A percentile compares a stretch with the other conserved stretches of the same genome.
Evolutionary conservation across 2,888 invertebrate species (phyloP).

Genomic region (Leptinotarsa tumamoca): DNA sequence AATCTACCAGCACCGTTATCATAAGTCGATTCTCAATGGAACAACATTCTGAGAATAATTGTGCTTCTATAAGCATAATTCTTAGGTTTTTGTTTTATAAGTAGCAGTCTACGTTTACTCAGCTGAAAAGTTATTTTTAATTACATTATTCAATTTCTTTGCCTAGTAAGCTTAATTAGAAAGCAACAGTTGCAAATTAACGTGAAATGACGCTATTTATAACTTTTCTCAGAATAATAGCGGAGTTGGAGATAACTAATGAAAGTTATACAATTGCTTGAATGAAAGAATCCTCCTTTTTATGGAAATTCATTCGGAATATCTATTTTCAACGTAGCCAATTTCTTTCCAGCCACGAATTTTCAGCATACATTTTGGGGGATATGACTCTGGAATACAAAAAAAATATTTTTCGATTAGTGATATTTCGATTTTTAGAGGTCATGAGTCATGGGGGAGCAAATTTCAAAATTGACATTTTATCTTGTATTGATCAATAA

Average conservation of each 20-base stretch:
- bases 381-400: too few species aligned
- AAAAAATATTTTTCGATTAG: too few species aligned
- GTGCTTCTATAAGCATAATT: neutral
- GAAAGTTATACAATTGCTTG: neutral
- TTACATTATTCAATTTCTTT: constrained; percentile 8
- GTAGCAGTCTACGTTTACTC: neutral
- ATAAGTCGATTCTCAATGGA: neutral
- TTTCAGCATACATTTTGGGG: too few species aligned
- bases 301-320: neutral
- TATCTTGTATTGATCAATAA: too few species aligned
- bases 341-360: too few species aligned
- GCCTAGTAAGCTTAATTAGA: constrained; percentile 13
- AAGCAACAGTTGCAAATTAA: constrained; percentile 11
- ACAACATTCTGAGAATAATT: neutral
- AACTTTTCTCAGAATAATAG: constrained; percentile 8
- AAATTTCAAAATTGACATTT: too few species aligned
- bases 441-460: too few species aligned
- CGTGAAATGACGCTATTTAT: constrained; percentile 12
- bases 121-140: constrained; percentile 17
- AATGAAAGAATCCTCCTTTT: neutral
- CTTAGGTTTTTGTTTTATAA: neutral
- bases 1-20: neutral
- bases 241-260: neutral
- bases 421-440: too few species aligned
- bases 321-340: too few species aligned